phyloP scores from a whole-genome alignment of 2,113 vertebrate species.

The Elanus axillaris region DNA sequence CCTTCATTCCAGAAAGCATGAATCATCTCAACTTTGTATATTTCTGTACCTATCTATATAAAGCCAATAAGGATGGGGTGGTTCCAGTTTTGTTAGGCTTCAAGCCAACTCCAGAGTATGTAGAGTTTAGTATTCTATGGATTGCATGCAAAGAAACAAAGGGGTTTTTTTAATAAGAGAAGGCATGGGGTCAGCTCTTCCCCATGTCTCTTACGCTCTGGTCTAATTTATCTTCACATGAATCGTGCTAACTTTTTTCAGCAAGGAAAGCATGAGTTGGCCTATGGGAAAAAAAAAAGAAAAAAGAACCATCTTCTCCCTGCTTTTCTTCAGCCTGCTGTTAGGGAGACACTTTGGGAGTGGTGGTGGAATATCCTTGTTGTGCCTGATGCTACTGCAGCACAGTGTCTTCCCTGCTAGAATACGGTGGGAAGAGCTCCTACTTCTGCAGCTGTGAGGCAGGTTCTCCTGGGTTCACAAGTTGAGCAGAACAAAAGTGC shows the following conservation, averaged over 20 bases:
- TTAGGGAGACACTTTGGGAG: neutral
- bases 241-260: neutral
- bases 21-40: slow-evolving; percentile 57
- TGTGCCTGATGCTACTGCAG: neutral
- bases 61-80: slow-evolving; percentile 61
- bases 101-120: slow-evolving; percentile 16
- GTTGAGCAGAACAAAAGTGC: neutral
- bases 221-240: neutral
- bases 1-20: slow-evolving; percentile 62
- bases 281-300: neutral
- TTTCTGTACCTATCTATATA: slow-evolving; percentile 69
- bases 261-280: neutral
- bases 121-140: slow-evolving; percentile 38
- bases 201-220: neutral
- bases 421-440: neutral
- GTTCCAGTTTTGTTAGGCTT: slow-evolving; percentile 60
- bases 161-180: neutral
- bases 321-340: neutral
- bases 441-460: neutral
- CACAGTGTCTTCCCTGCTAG: neutral
- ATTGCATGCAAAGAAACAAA: neutral
- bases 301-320: neutral
- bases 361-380: neutral
- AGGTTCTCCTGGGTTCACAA: neutral
- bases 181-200: neutral